phyloP scores from a whole-genome alignment of 1,140 invertebrate genomes.

The Drosophila yakuba region DNA sequence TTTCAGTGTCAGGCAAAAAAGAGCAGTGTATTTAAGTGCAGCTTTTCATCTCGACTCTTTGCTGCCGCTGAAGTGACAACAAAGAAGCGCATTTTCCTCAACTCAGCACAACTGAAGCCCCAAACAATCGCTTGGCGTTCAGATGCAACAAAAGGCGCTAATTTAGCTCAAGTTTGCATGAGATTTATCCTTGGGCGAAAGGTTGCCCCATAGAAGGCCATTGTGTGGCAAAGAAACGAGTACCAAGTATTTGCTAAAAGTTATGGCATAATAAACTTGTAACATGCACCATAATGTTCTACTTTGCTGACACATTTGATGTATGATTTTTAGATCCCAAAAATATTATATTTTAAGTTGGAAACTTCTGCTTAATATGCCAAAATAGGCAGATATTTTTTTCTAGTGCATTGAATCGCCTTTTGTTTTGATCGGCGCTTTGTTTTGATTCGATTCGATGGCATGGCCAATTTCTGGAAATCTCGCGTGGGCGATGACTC shows the following conservation, averaged over 20 bases:
- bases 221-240: neutral
- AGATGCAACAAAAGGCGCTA: constrained; percentile 27
- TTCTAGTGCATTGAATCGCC: neutral
- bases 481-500: constrained; percentile 51
- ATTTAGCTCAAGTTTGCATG: constrained; percentile 15
- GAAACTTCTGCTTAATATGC: too few species aligned
- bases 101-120: constrained; percentile 13
- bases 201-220: neutral
- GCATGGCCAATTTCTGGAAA: constrained; percentile 42
- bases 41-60: constrained; percentile 8
- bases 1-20: constrained; percentile 5
- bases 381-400: neutral
- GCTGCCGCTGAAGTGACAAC: constrained; percentile 26
- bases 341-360: too few species aligned
- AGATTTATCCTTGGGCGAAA: neutral
- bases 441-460: constrained; percentile 50
- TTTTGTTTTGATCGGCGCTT: constrained; percentile 44
- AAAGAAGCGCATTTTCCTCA: constrained; percentile 48
- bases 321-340: too few species aligned
- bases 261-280: too few species aligned
- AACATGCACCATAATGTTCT: too few species aligned
- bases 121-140: constrained; percentile 27
- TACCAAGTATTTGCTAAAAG: too few species aligned
- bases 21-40: constrained; percentile 7
- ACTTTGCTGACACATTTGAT: too few species aligned